phyloP scores from a whole-genome alignment of 2,797 vertebrate genomes.

The Podargus strigoides region DNA sequence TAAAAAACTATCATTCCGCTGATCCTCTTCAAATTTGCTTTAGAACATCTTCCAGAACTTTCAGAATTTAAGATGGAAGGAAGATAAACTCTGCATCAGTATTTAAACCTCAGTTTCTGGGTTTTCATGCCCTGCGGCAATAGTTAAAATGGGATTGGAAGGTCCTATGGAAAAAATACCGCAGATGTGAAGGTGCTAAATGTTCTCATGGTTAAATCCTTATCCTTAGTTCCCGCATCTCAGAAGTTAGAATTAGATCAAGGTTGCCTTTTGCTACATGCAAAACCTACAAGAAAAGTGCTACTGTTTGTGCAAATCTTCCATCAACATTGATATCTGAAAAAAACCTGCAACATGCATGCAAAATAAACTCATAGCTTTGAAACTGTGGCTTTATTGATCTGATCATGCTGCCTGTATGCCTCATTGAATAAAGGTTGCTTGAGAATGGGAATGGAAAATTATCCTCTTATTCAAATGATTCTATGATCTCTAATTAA shows the following conservation, averaged over 20 bases:
- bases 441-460: not conserved
- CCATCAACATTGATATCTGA: not conserved
- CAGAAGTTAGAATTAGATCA: not conserved
- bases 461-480: not conserved
- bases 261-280: not conserved
- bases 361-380: not conserved
- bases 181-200: not conserved
- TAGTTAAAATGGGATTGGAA: not conserved
- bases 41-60: not conserved
- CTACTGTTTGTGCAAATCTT: not conserved
- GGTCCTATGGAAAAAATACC: not conserved
- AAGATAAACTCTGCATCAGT: not conserved
- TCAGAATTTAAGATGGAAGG: not conserved
- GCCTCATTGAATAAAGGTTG: not conserved
- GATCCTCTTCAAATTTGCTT: not conserved
- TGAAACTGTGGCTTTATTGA: not conserved
- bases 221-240: not conserved
- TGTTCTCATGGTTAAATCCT: not conserved
- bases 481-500: not conserved
- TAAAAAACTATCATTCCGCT: not conserved
- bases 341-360: not conserved
- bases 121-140: not conserved
- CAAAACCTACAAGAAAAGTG: not conserved
- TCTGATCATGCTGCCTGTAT: not conserved
- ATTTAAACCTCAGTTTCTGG: not conserved